Base-by-base conservation (phyloP, 2,797 vertebrate genomes). In the Arnoldichthys spilopterus region DNA sequence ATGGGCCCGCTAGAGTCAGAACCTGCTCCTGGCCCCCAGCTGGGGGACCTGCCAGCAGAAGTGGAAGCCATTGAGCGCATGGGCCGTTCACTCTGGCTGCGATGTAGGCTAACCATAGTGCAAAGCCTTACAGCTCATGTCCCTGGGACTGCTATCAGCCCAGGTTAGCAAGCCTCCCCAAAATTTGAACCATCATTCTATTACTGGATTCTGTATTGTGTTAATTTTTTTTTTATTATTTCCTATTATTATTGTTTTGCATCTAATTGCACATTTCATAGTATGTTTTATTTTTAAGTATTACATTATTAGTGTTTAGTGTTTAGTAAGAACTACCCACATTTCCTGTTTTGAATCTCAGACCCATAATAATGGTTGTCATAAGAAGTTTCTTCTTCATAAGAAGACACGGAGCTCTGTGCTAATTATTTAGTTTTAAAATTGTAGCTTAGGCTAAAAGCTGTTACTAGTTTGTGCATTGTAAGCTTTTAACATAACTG, bases 81-180 rank as follows among this genome's bases (percentile, higher is more conserved):
- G 81, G 94, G 90, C 51, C 66, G 86, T 7, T 86, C 59, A 34
- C 85, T 97, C 73, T 99, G 98, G 98, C 84, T 98, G 72, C 93
- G 80, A 61, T 97, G 96, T 84, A 93, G 93, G 24, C 77, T 94
- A 61, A 87, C 76, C 2, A 67, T 97, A 43, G 84, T 95, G 72
- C 88, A 76, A 47, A 93, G 93, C 0, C 90, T 97, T 13, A 78
- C 85, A 40, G 85, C 90, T 68, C 93, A 95, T 79, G 83, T 94
- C 28, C 87, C 75, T 28, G 90, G 85, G 2, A 61, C 87, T 47
- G 84, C 84, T 81, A 74, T 88, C 69, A 79, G 82, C 56, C 80
- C 90, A 91, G 92, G 93, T 90, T 37, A 69, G 64, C 26, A 54
- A 5, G 26, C 45, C 66, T 51, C 9, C 22, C 22, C 13, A 53